Base-by-base conservation (phyloP, 2,113 vertebrate species). In the Andinoacara biseriatus region DNA sequence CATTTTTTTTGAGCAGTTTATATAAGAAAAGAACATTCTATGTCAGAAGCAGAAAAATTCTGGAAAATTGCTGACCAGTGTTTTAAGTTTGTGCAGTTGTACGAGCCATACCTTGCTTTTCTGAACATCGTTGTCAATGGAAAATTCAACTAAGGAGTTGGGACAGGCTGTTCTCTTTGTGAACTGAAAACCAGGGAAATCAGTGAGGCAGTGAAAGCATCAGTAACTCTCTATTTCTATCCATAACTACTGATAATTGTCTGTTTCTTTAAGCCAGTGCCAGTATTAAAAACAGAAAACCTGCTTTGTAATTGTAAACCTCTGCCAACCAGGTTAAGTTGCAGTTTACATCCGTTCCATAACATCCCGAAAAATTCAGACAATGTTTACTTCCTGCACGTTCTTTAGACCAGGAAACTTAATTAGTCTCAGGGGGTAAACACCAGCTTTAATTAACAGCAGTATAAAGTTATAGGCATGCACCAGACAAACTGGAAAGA, bases 51-150 rank as follows among this genome's bases (percentile, higher is more conserved):
- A 10, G 35, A 38, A 38, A 38, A 10, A 38, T 2, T 38, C 29
- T 43, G 11, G 40, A 14, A 81, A 49, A 49, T 5, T 9, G 17
- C 14, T 61, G 35, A 38, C 3, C 35, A 10, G 35, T 35, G 35
- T n/a, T n/a, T n/a, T n/a, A n/a, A n/a, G 29, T 33, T 33, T 33
- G 33, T 33, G 33, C 6, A 33, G 33, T 38, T 38, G 35, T 3
- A 11, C 24, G 11, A 78, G 7, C 2, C 2, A 11, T 93, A 99
- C 98, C 97, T 99, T 99, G 95, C 98, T 99, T 87, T 96, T 97
- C 11, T 96, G 92, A 56, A 94, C 96, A 62, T 96, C 96, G 59
- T 94, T 91, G 78, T 96, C 96, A 49, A 99, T 83, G 1, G 97
- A 95, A 1, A 99, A 90, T 89, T 96, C 95, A 84, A 97, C 97